phyloP scores from a whole-genome alignment of 2,113 vertebrate species.

The Balaenoptera acutorostrata region DNA sequence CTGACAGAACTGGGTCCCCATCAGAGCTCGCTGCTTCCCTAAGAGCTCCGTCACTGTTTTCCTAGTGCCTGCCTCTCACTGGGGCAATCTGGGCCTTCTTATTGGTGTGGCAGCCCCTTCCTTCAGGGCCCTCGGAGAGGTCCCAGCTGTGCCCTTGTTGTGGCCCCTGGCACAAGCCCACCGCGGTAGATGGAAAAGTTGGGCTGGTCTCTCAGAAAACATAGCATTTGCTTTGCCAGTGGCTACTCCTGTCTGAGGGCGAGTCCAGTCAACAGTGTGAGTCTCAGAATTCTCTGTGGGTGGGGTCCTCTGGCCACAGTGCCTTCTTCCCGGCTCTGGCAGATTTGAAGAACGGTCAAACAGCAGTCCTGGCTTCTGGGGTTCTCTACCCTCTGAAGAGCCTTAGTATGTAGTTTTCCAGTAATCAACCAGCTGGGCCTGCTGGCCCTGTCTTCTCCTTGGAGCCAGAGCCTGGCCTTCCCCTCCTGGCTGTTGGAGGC shows the following conservation, averaged over 20 bases:
- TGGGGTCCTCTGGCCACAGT: background rate
- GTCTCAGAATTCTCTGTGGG: slow-evolving; percentile 41
- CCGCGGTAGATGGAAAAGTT: slow-evolving; percentile 31
- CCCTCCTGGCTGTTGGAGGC: background rate
- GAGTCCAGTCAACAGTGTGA: slow-evolving; percentile 26
- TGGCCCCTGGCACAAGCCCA: slow-evolving; percentile 46
- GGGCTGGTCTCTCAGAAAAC: slow-evolving; percentile 44
- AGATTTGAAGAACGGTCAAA: slow-evolving; percentile 25
- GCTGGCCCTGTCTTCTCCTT: background rate
- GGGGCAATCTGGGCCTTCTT: background rate
- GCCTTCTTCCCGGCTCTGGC: background rate
- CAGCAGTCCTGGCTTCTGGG: slow-evolving; percentile 10
- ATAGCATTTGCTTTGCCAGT: slow-evolving; percentile 33
- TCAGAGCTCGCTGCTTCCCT: background rate
- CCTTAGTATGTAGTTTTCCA: background rate
- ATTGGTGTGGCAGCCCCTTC: background rate
- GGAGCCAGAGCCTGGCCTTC: background rate
- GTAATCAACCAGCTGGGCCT: background rate
- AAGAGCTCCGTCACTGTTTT: background rate
- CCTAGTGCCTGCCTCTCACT: background rate
- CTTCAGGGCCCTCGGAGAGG: background rate
- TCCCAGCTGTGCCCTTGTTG: background rate
- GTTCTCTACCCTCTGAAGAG: slow-evolving; percentile 8
- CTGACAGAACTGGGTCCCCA: background rate
- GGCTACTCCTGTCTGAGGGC: slow-evolving; percentile 31